phyloP scores from a whole-genome alignment of 2,113 vertebrate genomes.

The Callocephalon fimbriatum region DNA sequence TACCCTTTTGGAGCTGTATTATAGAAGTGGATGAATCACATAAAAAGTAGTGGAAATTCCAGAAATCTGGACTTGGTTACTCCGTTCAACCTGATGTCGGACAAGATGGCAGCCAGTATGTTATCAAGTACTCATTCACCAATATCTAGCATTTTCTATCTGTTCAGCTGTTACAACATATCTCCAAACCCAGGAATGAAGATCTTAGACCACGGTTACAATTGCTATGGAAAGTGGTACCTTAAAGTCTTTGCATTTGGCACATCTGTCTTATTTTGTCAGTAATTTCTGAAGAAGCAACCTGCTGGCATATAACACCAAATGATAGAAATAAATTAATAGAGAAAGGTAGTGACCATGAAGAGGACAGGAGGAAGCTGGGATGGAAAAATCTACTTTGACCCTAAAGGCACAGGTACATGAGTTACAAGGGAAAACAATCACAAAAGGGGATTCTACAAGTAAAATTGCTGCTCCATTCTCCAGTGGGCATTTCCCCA shows the following conservation, averaged over 20 bases:
- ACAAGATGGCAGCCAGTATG: not conserved
- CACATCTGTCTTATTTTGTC: conserved; percentile 45
- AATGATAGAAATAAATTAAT: not conserved
- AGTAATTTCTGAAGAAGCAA: not conserved
- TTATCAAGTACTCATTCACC: not conserved
- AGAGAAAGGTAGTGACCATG: not conserved
- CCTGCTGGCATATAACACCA: not conserved
- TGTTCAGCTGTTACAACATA: not conserved
- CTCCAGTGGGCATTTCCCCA: not conserved
- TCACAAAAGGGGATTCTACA: not conserved
- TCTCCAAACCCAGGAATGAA: not conserved
- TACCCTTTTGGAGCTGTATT: not conserved
- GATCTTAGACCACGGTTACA: not conserved
- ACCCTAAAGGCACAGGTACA: rapidly evolving
- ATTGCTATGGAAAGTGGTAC: conserved; percentile 65
- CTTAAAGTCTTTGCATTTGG: conserved; percentile 29
- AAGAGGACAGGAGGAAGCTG: not conserved
- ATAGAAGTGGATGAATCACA: not conserved
- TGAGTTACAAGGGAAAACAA: not conserved
- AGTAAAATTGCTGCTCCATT: not conserved
- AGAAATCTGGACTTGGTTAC: not conserved
- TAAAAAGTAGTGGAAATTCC: not conserved
- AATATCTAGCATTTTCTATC: not conserved
- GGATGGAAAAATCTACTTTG: not conserved
- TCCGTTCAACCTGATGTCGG: not conserved